A percentile compares a stretch with the other conserved stretches of the same genome.
Evolutionary conservation across 2,113 vertebrate genomes (phyloP).

Genomic region (Rhipidura dahli): DNA sequence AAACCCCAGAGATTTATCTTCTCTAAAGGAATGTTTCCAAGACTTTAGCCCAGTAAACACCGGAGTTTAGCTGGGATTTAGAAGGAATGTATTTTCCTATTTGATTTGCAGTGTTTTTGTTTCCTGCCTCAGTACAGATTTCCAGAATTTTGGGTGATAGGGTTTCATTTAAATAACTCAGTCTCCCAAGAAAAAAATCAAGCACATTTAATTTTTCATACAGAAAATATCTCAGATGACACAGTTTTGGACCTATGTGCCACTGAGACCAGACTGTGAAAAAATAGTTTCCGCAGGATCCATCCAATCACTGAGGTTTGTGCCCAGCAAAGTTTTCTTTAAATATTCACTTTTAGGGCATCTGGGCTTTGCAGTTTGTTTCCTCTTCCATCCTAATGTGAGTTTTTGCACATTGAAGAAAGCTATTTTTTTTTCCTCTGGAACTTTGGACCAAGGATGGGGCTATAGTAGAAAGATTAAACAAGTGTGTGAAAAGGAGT

Average conservation of each 20-base stretch:
- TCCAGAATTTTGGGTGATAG: neutral
- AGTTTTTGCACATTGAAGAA: neutral
- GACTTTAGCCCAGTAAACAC: neutral
- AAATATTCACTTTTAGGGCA: neutral
- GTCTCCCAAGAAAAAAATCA: neutral
- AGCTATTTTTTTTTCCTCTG: neutral
- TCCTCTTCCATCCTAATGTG: neutral
- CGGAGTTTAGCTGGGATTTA: conserved; percentile 32
- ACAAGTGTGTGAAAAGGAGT: neutral
- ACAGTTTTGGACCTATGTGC: neutral
- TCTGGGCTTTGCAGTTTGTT: neutral
- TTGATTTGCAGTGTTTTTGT: conserved; percentile 22
- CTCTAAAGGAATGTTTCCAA: conserved; percentile 16
- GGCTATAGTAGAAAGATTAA: neutral
- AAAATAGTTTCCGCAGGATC: neutral
- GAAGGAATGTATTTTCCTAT: neutral
- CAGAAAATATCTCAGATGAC: neutral
- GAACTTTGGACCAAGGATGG: neutral
- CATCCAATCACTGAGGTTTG: fast-evolving
- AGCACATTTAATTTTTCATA: neutral
- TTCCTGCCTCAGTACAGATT: neutral
- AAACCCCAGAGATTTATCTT: neutral
- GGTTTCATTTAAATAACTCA: neutral
- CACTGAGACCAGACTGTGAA: neutral
- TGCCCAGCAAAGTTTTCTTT: neutral